Conservation (phyloP, 53 echinoderm and acorn worm genomes). For the Echinometra lucunter region DNA sequence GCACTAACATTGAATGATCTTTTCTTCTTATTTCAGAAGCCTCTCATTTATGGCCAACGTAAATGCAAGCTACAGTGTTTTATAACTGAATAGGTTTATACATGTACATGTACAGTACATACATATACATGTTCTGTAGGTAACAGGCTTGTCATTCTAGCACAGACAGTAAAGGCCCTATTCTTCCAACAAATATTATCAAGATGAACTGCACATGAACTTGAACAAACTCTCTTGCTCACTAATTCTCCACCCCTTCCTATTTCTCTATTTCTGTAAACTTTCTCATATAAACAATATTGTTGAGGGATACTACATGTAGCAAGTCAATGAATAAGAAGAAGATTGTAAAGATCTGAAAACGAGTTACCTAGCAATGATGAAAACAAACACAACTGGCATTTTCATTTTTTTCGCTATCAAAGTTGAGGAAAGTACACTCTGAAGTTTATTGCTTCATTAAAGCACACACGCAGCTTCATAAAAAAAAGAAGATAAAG, state of each 20-base stretch:
- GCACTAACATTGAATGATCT: too few relatives aligned
- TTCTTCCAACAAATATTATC: background rate
- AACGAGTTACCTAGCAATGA: slow-evolving; percentile 25
- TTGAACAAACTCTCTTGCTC: background rate
- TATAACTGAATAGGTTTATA: too few relatives aligned
- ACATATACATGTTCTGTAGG: too few relatives aligned
- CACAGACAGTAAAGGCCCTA: too few relatives aligned
- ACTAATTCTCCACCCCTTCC: background rate
- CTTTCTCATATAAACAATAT: background rate
- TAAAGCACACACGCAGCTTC: background rate
- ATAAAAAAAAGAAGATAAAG: background rate
- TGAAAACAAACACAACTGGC: slow-evolving; percentile 37
- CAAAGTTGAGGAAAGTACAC: background rate
- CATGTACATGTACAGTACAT: too few relatives aligned
- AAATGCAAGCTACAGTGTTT: too few relatives aligned
- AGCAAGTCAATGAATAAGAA: background rate
- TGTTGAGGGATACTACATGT: background rate
- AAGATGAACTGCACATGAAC: slow-evolving; percentile 18
- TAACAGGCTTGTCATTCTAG: too few relatives aligned
- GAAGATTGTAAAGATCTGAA: background rate
- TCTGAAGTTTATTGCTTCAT: background rate
- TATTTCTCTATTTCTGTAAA: background rate
- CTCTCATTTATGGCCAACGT: too few relatives aligned
- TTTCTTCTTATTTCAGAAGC: too few relatives aligned
- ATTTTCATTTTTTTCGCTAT: background rate